Base-by-base conservation (phyloP, 1,140 invertebrate genomes). In the Drosophila micromelanica region DNA sequence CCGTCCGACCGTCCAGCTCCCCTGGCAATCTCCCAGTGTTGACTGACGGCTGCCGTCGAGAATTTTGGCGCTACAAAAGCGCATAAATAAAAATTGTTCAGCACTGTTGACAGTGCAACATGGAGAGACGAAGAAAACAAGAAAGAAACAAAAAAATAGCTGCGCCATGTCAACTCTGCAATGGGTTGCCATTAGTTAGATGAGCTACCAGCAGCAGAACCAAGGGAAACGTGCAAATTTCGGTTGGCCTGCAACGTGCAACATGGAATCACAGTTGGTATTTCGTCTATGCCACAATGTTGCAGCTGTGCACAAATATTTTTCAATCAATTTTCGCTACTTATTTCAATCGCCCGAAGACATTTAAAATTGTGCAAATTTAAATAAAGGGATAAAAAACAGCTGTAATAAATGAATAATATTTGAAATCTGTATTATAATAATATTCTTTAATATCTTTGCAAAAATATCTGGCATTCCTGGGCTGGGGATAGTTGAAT, bases 1-100 rank as follows among this genome's bases (percentile, higher is more conserved):
- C 30, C 20, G 51, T 17, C 30, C 20, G 51, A 17, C 15, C 30
- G 49, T 56, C 32, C 30, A 62, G 1, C 35, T 46, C 42, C 42
- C 12, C 65, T 38, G 57, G 72, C 65, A 70, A 52, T 65, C 67
- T 68, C 67, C 55, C 63, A 67, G 75, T 86, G 82, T 87, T 86
- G 82, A 86, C 78, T 87, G 82, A 86, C 82, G 80, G 70, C 78
- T 87, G 82, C 75, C 84, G 84, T 77, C 84, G 71, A 86, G 86
- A 86, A 86, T 87, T 86, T 86, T 57, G 82, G 75, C 75, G 82
- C 82, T 86, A 82, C 78, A 87, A 82, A 60, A 78, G 82, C 76
- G 78, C 84, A 87, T 86, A 87, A 82, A 86, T 87, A 82, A 76
- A 85, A 78, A 87, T 76, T 76, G 69, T 80, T 67, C 59, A 70